phyloP scores from a whole-genome alignment of 2,888 invertebrate species.

The Tholera decimalis region DNA sequence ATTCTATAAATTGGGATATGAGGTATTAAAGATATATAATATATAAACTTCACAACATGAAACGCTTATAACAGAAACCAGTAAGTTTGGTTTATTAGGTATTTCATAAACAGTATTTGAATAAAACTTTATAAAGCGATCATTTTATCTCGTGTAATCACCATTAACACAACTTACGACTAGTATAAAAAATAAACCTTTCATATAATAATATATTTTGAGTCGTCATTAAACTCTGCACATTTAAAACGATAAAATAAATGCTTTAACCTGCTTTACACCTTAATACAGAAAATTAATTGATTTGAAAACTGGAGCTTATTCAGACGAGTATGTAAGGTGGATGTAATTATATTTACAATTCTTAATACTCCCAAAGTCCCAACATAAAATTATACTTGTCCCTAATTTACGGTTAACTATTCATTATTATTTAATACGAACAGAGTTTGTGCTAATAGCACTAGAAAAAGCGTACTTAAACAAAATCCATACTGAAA shows the following conservation, averaged over 20 bases:
- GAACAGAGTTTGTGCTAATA: not conserved
- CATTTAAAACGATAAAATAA: slow-evolving; percentile 39
- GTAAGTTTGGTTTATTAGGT: not conserved
- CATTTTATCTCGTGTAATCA: slow-evolving; percentile 26
- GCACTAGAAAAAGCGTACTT: not conserved
- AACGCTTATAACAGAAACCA: not conserved
- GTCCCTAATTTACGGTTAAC: not conserved
- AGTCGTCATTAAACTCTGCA: slow-evolving; percentile 8
- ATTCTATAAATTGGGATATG: not conserved
- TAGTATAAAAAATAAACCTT: slow-evolving; percentile 58
- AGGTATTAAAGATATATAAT: slow-evolving; percentile 11
- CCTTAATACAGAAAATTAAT: slow-evolving; percentile 18
- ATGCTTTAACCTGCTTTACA: slow-evolving; percentile 37
- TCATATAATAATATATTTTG: slow-evolving; percentile 21
- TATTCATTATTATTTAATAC: not conserved
- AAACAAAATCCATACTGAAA: not conserved
- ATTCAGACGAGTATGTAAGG: slow-evolving; percentile 9
- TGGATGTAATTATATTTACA: not conserved
- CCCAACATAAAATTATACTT: not conserved
- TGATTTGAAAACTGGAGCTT: slow-evolving; percentile 26
- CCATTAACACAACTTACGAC: slow-evolving; percentile 39
- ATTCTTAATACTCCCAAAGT: not conserved
- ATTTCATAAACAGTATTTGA: slow-evolving; percentile 3
- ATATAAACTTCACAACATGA: slow-evolving; percentile 7
- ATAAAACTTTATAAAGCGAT: slow-evolving; percentile 11